A percentile compares a stretch with the other conserved stretches of the same genome.
Conservation (phyloP, 2,113 vertebrate genomes). For the Pipra filicauda region DNA sequence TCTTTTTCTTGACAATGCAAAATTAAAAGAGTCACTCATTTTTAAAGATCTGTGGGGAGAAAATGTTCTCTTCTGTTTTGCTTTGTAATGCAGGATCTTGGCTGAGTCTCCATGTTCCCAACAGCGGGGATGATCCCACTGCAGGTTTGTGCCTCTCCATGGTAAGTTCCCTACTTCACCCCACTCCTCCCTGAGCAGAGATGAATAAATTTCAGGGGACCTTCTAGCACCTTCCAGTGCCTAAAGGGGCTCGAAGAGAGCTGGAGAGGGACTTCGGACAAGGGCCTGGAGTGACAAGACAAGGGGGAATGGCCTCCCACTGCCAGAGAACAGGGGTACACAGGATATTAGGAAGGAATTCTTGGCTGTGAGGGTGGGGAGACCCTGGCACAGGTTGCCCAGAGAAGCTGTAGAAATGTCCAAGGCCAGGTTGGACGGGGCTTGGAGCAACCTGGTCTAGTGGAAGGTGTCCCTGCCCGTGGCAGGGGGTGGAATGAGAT, state of each 20-base stretch:
- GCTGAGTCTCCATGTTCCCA: rapidly evolving
- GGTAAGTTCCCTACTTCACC: neutral
- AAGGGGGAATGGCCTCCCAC: neutral
- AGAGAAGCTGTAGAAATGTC: neutral
- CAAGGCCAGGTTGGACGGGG: neutral
- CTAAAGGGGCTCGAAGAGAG: neutral
- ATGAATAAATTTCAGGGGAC: too few relatives aligned
- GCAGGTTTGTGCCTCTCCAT: neutral
- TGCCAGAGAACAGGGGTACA: neutral
- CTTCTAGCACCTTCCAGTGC: rapidly evolving
- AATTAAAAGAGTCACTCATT: constrained; percentile 70
- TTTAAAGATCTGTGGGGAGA: constrained; percentile 59
- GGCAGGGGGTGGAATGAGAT: neutral
- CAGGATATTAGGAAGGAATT: neutral
- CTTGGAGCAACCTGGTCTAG: neutral
- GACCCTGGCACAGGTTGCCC: neutral
- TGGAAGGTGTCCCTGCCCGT: neutral
- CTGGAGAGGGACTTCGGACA: neutral
- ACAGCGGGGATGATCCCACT: neutral
- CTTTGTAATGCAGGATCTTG: neutral
- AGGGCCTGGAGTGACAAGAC: neutral
- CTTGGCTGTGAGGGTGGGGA: rapidly evolving
- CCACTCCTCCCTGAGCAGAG: neutral
- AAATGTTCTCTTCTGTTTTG: neutral
- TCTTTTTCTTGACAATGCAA: constrained; percentile 55